phyloP scores from a whole-genome alignment of 2,113 vertebrate species.

The Brachirus orientalis region DNA sequence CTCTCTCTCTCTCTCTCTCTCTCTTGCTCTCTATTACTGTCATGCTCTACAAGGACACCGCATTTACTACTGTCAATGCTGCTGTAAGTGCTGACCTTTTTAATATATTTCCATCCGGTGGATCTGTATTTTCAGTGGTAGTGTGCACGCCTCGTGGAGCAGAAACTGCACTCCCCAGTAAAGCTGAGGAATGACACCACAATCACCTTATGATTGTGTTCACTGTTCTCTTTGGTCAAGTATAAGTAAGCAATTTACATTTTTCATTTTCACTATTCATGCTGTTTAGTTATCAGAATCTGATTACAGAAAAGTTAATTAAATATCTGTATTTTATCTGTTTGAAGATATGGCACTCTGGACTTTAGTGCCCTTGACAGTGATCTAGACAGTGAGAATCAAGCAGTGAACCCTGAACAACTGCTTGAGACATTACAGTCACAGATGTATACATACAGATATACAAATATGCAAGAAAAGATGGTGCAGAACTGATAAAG shows the following conservation, averaged over 20 bases:
- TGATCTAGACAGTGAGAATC: no score
- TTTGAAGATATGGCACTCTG: no score
- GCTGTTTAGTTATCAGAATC: not conserved
- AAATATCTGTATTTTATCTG: no score
- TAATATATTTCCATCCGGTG: conserved; percentile 58
- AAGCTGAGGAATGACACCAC: conserved; percentile 23
- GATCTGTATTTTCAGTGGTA: conserved; percentile 44
- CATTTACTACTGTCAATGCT: conserved; percentile 53
- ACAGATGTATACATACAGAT: no score
- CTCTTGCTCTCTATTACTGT: conserved; percentile 29
- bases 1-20: conserved; percentile 13
- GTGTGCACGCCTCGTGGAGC: conserved; percentile 27
- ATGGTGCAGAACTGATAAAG: no score
- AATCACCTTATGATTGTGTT: conserved; percentile 24
- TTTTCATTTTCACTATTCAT: no score
- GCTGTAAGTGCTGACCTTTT: conserved; percentile 68
- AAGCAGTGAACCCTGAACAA: no score
- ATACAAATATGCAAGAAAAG: no score
- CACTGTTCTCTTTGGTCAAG: conserved; percentile 23
- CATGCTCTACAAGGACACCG: conserved; percentile 50
- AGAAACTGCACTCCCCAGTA: conserved; percentile 36
- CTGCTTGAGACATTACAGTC: no score
- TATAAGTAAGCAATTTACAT: no score
- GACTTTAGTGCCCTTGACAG: no score
- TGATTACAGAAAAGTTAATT: no score